Base-by-base conservation (phyloP, 2,113 vertebrate species). In the Ailurus styani region DNA sequence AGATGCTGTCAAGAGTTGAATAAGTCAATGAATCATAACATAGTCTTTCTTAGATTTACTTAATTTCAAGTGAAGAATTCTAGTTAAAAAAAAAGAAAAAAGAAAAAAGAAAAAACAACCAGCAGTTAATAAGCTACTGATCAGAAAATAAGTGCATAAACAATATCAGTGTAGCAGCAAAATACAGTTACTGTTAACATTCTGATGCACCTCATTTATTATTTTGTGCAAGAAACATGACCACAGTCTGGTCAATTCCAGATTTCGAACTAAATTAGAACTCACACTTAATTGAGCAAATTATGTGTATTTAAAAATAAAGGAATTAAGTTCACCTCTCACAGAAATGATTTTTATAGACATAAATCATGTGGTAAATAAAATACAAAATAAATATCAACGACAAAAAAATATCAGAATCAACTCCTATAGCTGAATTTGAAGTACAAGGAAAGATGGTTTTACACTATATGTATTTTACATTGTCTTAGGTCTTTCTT, bases 211-310 rank as follows among this genome's bases (percentile, higher is more conserved):
- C 91, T 97, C 85, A 98, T 97, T 97, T 97, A 96, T 96, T 91
- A 95, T 98, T 98, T 98, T 99, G 98, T 99, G 98, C 98, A 99
- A 98, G 97, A 98, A 98, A 98, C 98, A 98, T 92, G 97, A 98
- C 98, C 98, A 97, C 95, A 75, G 81, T 42, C 91, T 98, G 98
- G 97, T 98, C 98, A 99, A 98, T 96, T 87, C 96, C 97, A 98
- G 92, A 96, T 97, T 97, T 98, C 96, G 97, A 97, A 98, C 91
- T 97, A 98, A 98, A 97, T 97, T 52, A 95, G 97, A 98, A 97
- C 83, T 98, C 93, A 97, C 96, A 98, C 68, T 96, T 97, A 97
- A 96, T 29, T 90, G 93, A 98, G 45, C 94, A 97, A 98, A 97
- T 97, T 97, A 98, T 97, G 91, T 79, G 90, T 93, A 34, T 68